Evolutionary conservation across 2,797 vertebrate species (phyloP).

Genomic region (Paedocypris micromegethes): DNA sequence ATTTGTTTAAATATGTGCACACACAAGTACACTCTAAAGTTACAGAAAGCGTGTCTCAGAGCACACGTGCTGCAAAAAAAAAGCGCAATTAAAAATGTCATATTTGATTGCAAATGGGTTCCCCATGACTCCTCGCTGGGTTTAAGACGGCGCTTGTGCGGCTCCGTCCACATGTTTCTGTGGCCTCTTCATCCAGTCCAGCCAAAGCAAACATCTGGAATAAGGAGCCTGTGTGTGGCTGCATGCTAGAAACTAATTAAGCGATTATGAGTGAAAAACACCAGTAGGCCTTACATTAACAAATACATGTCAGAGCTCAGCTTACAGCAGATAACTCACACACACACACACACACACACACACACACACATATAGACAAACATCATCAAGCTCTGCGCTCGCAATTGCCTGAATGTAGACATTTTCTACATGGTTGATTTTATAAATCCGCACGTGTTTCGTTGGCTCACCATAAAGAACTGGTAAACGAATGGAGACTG

Average conservation of each 20-base stretch:
- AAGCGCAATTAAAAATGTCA: too few species aligned
- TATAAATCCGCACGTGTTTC: too few species aligned
- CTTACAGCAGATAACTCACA: constrained; percentile 40
- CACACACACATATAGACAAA: not conserved
- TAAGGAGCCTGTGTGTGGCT: constrained; percentile 48
- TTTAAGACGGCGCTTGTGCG: not conserved
- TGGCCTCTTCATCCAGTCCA: constrained; percentile 46
- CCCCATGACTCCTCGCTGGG: too few species aligned
- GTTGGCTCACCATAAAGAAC: too few species aligned
- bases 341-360: constrained; percentile 17
- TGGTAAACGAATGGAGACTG: too few species aligned
- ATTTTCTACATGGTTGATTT: too few species aligned
- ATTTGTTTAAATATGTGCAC: too few species aligned
- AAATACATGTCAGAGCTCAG: constrained; percentile 47
- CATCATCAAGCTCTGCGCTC: too few species aligned
- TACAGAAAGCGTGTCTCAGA: too few species aligned
- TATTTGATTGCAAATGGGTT: too few species aligned
- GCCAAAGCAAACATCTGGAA: constrained; percentile 52
- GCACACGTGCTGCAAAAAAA: too few species aligned
- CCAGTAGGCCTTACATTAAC: constrained; percentile 51
- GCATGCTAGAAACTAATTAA: constrained; percentile 48
- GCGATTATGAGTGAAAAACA: constrained; percentile 50
- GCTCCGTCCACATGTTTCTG: constrained; percentile 43
- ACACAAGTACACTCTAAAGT: too few species aligned
- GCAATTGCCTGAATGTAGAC: not conserved